Evolutionary conservation across 1,140 invertebrate species (phyloP).

Genomic region (Metaphire vulgaris): DNA sequence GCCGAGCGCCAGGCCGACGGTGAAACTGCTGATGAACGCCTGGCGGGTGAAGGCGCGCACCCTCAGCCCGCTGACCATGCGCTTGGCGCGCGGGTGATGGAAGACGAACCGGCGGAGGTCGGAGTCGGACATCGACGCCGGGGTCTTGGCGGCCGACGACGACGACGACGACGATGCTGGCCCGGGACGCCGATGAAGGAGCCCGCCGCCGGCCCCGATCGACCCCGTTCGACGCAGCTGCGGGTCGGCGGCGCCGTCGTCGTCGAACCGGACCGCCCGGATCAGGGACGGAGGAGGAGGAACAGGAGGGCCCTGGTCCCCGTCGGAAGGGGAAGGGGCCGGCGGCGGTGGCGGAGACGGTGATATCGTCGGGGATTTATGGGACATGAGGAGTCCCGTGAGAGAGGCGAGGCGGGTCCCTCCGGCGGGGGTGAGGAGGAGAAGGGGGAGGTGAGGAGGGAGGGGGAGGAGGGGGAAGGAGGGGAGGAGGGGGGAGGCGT

Average conservation of each 20-base stretch:
- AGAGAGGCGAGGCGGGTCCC: not conserved
- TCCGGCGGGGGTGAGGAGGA: not conserved
- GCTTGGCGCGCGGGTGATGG: not conserved
- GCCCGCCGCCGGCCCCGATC: not conserved
- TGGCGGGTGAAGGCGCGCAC: not conserved
- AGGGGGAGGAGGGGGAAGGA: not conserved
- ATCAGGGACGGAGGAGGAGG: not conserved
- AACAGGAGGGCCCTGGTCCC: not conserved
- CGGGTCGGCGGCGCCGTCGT: not conserved
- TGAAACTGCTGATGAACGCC: not conserved
- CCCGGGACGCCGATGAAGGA: not conserved
- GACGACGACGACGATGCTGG: not conserved
- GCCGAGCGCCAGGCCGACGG: not conserved
- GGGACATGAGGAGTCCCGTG: not conserved
- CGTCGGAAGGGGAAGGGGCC: not conserved
- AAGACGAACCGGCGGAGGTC: constrained; percentile 1
- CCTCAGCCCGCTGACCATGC: not conserved
- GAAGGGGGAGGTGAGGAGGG: not conserved
- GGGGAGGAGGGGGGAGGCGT: not conserved
- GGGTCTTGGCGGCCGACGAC: not conserved
- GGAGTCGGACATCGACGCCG: not conserved
- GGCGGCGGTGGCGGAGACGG: no score
- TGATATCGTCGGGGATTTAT: not conserved
- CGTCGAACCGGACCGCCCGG: not conserved
- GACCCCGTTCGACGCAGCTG: not conserved